A percentile compares a stretch with the other conserved stretches of the same genome.
Evolutionary conservation across 2,888 invertebrate genomes (phyloP).

Genomic region (Heliothis peltigera): DNA sequence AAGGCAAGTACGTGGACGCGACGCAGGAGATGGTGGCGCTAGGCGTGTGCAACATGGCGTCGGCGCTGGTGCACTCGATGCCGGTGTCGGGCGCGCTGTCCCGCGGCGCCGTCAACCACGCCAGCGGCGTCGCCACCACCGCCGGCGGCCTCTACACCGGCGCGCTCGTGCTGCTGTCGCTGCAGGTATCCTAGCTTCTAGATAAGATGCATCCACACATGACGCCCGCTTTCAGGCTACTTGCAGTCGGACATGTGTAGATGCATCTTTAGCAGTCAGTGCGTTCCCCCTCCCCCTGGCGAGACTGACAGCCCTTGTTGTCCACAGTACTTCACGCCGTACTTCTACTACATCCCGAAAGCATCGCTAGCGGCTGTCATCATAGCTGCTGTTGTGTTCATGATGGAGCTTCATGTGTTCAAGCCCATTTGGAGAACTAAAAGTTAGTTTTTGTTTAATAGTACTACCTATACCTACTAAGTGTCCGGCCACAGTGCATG

Average conservation of each 20-base stretch:
- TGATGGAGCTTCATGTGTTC: constrained; percentile 95
- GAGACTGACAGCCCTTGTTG: not conserved
- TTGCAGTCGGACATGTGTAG: too few relatives aligned
- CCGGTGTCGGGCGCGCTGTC: constrained; percentile 97
- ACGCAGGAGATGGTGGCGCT: constrained; percentile 97
- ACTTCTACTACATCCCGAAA: constrained; percentile 95
- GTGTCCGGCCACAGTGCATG: too few relatives aligned
- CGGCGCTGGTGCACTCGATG: constrained; percentile 96
- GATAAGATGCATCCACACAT: too few relatives aligned
- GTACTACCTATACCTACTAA: too few relatives aligned
- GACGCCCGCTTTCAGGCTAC: too few relatives aligned
- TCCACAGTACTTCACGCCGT: constrained; percentile 93
- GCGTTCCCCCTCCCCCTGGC: not conserved
- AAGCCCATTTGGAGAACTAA: constrained; percentile 95
- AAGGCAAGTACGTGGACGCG: constrained; percentile 95
- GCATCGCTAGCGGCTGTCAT: constrained; percentile 95
- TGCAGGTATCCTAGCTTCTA: too few relatives aligned
- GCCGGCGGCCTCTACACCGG: constrained; percentile 96
- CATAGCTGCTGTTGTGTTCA: constrained; percentile 95
- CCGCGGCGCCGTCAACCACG: constrained; percentile 97
- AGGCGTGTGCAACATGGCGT: constrained; percentile 95
- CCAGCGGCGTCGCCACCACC: constrained; percentile 96
- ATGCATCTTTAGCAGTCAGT: too few relatives aligned
- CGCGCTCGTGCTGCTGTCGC: constrained; percentile 84
- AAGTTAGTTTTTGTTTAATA: constrained; percentile 86